Evolutionary conservation across 1,140 invertebrate genomes (phyloP).

Genomic region (Bombus confusus): DNA sequence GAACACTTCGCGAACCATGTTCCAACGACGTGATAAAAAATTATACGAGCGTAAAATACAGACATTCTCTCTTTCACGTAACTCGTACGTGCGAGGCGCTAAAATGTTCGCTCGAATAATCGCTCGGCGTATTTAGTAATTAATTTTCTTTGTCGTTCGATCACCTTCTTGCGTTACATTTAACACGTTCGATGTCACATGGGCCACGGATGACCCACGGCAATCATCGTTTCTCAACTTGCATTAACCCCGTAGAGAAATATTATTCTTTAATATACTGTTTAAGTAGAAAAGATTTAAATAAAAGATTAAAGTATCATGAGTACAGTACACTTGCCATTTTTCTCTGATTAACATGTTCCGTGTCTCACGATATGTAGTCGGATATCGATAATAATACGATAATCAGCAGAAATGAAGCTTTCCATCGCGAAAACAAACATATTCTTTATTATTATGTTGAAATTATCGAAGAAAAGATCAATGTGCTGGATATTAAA

Average conservation of each 20-base stretch:
- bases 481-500: not conserved
- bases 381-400: not conserved
- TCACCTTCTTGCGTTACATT: slow-evolving; percentile 1
- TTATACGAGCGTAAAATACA: slow-evolving; percentile 32
- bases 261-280: not conserved
- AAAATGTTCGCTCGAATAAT: slow-evolving; percentile 13
- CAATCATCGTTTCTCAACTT: not conserved
- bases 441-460: not conserved
- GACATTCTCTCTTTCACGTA: slow-evolving; percentile 2
- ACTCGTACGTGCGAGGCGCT: slow-evolving; percentile 3
- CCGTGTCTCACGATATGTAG: not conserved
- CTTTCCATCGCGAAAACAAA: not conserved
- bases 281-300: not conserved
- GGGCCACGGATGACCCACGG: not conserved
- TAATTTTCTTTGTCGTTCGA: slow-evolving; percentile 21
- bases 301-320: not conserved
- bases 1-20: slow-evolving; percentile 16
- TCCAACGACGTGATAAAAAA: slow-evolving; percentile 28
- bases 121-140: slow-evolving; percentile 7
- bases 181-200: not conserved
- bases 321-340: not conserved
- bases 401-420: not conserved
- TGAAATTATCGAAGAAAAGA: not conserved
- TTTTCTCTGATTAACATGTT: not conserved
- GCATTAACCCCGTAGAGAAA: not conserved